Percentiles rank a stretch among this genome's conserved stretches.
phyloP scores from a whole-genome alignment of 2,888 invertebrate genomes.

The Mythimna albipuncta region DNA sequence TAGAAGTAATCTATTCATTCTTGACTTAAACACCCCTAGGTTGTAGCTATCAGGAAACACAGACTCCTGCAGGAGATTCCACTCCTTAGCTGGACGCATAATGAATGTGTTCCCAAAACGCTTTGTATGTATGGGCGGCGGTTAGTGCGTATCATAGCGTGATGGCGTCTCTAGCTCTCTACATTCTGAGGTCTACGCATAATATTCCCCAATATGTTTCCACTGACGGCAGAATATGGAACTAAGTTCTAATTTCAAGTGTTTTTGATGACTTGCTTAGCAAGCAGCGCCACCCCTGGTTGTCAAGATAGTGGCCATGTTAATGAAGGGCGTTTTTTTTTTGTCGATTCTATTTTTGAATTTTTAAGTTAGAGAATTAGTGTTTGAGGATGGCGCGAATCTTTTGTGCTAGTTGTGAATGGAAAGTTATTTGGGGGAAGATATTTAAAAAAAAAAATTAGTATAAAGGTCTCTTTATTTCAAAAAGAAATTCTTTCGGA shows the following conservation, averaged over 20 bases:
- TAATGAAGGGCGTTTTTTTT: constrained; percentile 30
- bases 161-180: not conserved
- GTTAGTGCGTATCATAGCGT: too few species aligned
- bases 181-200: not conserved
- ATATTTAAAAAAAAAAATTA: too few species aligned
- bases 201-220: constrained; percentile 11
- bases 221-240: constrained; percentile 10
- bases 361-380: constrained; percentile 11
- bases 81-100: too few species aligned
- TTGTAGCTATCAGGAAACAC: too few species aligned
- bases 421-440: too few species aligned
- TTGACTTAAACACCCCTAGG: too few species aligned
- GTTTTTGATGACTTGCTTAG: constrained; percentile 2
- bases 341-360: constrained; percentile 32
- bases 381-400: constrained; percentile 36
- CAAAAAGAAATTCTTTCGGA: too few species aligned
- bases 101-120: too few species aligned
- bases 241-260: constrained; percentile 10
- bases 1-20: too few species aligned
- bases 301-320: constrained; percentile 8
- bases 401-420: constrained; percentile 21
- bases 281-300: constrained; percentile 23
- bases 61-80: too few species aligned
- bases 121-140: too few species aligned
- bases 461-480: too few species aligned